A percentile compares a stretch with the other conserved stretches of the same genome.
Evolutionary conservation across 1,140 invertebrate species (phyloP).

Genomic region (Drosophila nebulosa): DNA sequence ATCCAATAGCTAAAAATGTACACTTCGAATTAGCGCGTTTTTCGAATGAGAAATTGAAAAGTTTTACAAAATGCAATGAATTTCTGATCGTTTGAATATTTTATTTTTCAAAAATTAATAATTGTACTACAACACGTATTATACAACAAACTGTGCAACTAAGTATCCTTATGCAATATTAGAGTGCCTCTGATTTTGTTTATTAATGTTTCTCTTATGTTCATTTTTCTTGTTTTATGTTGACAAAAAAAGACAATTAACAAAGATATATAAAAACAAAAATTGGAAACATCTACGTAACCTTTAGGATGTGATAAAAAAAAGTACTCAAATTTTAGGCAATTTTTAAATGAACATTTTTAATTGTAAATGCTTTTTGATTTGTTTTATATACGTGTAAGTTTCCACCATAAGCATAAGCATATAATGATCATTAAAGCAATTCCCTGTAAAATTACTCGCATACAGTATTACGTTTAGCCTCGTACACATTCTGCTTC

Average conservation of each 20-base stretch:
- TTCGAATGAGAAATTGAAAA: constrained; percentile 44
- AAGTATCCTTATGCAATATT: constrained; percentile 80
- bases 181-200: constrained; percentile 79
- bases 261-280: constrained; percentile 11
- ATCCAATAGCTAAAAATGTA: constrained; percentile 44
- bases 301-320: constrained; percentile 71
- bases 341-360: constrained; percentile 55
- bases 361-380: constrained; percentile 70
- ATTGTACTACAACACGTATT: constrained; percentile 34
- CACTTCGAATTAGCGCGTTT: constrained; percentile 28
- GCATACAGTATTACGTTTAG: constrained; percentile 64
- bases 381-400: constrained; percentile 56
- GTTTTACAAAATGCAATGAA: constrained; percentile 35
- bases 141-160: constrained; percentile 66
- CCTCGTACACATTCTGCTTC: constrained; percentile 53
- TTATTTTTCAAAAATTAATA: constrained; percentile 9
- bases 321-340: constrained; percentile 72
- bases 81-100: constrained; percentile 24
- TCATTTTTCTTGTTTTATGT: constrained; percentile 47
- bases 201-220: constrained; percentile 26
- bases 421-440: constrained; percentile 66
- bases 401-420: constrained; percentile 38
- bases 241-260: constrained; percentile 4
- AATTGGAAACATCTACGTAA: constrained; percentile 60
- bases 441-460: constrained; percentile 60